phyloP scores from a whole-genome alignment of 2,113 vertebrate species.

The Sialia sialis region DNA sequence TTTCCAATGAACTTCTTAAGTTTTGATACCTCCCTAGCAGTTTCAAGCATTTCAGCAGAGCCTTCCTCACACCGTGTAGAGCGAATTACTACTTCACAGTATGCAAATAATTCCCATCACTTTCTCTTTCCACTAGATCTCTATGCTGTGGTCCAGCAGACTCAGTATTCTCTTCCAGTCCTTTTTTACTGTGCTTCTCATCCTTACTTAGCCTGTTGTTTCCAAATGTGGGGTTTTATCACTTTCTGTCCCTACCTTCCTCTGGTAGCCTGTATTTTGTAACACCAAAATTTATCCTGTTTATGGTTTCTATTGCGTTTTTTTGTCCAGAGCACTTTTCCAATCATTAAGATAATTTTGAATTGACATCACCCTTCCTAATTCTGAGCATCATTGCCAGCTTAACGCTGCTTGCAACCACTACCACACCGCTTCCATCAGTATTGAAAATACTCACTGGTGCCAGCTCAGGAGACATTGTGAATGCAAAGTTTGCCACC shows the following conservation, averaged over 20 bases:
- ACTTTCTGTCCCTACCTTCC: neutral
- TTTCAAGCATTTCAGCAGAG: neutral
- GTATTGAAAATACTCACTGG: neutral
- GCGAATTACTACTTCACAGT: neutral
- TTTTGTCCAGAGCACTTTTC: neutral
- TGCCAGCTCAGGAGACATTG: neutral
- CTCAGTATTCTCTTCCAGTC: neutral
- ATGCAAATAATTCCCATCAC: neutral
- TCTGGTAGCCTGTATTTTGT: neutral
- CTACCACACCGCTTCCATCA: neutral
- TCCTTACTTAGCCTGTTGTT: neutral
- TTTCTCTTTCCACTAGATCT: neutral
- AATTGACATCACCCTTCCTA: neutral
- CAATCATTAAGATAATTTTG: neutral
- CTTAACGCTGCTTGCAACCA: neutral
- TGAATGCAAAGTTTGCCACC: neutral
- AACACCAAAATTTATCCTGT: neutral
- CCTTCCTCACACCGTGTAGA: neutral
- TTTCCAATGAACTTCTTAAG: neutral
- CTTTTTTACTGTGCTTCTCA: neutral
- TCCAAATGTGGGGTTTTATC: neutral
- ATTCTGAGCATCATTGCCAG: neutral
- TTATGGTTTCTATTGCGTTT: rapidly evolving
- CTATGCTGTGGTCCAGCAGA: neutral
- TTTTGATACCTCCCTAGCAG: neutral